A percentile compares a stretch with the other conserved stretches of the same genome.
Conservation (phyloP, 2,888 invertebrate genomes). For the Diaprepes abbreviatus region DNA sequence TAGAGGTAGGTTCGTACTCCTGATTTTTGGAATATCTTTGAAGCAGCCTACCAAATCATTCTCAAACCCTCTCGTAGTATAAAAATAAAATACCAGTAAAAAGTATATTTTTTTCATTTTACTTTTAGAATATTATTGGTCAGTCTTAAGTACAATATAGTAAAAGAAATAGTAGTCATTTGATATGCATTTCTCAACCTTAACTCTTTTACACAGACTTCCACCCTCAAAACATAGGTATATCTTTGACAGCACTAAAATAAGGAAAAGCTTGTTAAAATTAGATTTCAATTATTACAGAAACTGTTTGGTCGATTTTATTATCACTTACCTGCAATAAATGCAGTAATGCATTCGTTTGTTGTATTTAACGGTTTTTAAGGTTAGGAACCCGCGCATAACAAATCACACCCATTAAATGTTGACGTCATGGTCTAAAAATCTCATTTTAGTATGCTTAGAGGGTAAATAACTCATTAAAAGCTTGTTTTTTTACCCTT, state of each 20-base stretch:
- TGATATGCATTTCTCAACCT: constrained; percentile 15
- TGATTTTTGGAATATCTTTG: constrained; percentile 51
- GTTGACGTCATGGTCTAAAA: constrained; percentile 9
- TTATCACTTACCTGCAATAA: constrained; percentile 29
- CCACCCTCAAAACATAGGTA: constrained; percentile 1
- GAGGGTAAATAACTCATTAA: constrained; percentile 9
- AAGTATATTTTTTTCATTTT: constrained; percentile 23
- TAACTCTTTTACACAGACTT: neutral
- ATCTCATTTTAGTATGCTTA: neutral
- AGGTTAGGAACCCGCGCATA: constrained; percentile 19
- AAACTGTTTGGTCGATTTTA: constrained; percentile 26
- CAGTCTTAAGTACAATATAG: constrained; percentile 43
- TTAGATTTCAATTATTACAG: neutral
- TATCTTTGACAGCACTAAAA: constrained; percentile 1
- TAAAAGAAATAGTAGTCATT: neutral
- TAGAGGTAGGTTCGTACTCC: constrained; percentile 50
- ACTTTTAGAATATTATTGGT: constrained; percentile 33
- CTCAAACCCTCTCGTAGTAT: constrained; percentile 34
- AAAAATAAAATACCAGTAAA: constrained; percentile 30
- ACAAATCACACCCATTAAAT: constrained; percentile 10
- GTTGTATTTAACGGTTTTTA: constrained; percentile 27
- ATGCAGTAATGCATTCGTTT: constrained; percentile 25
- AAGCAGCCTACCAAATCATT: constrained; percentile 57
- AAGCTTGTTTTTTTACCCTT: neutral
- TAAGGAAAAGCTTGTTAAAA: neutral